Evolutionary conservation across 2,888 invertebrate genomes (phyloP).

Genomic region (Ennomos quercinarius): DNA sequence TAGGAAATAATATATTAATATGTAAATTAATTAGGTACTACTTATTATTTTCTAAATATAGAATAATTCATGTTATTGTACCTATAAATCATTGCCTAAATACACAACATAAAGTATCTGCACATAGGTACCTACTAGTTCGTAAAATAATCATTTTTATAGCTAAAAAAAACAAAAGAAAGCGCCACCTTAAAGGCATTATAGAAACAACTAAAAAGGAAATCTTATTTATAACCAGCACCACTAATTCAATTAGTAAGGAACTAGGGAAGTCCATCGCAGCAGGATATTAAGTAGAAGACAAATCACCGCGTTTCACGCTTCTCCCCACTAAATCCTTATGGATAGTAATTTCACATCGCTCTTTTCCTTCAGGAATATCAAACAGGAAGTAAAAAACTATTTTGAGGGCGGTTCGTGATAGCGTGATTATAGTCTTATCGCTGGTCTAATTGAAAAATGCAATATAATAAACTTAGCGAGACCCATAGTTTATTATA

Average conservation of each 20-base stretch:
- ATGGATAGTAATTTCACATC: constrained; percentile 55
- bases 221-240: constrained; percentile 41
- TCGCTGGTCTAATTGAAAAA: constrained; percentile 4
- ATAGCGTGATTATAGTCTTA: constrained; percentile 16
- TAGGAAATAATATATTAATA: too few species aligned
- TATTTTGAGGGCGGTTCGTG: constrained; percentile 16
- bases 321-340: constrained; percentile 69
- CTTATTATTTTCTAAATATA: too few species aligned
- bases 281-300: constrained; percentile 67
- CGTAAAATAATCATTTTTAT: too few species aligned
- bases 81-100: too few species aligned
- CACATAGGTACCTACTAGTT: too few species aligned
- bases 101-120: too few species aligned
- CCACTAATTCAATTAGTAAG: constrained; percentile 72
- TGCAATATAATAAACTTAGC: background rate
- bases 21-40: too few species aligned
- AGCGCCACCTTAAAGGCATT: constrained; percentile 14
- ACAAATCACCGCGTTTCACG: constrained; percentile 75
- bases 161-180: constrained; percentile 16
- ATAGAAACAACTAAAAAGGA: constrained; percentile 21
- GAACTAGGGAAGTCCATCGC: constrained; percentile 57
- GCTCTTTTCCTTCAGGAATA: constrained; percentile 46
- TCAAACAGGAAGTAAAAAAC: constrained; percentile 29
- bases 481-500: too few species aligned
- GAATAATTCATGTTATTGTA: too few species aligned